These are phyloP conservation scores for Ceyx erithaca DNA, from an alignment of 2,797 vertebrate species.

Conservation along the genomic window DNA sequence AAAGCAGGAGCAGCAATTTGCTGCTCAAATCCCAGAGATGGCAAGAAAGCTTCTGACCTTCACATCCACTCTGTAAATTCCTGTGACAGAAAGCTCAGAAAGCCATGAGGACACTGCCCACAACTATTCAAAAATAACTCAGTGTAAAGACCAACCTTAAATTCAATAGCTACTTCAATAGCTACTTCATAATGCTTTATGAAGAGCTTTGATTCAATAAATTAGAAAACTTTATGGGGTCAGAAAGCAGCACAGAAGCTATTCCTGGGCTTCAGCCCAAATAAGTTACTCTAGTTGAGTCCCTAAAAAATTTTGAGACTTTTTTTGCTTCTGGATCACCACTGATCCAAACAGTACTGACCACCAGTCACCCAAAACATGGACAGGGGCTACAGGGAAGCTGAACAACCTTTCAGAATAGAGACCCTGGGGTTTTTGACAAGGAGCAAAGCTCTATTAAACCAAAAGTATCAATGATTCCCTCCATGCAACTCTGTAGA, in stretches of 20 bases:
- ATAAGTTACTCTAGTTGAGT: neutral
- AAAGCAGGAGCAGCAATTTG: neutral
- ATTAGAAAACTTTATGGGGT: neutral
- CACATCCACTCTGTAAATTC: neutral
- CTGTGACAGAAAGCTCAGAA: neutral
- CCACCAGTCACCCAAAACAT: neutral
- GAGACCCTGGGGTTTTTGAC: neutral
- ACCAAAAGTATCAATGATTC: fast-evolving
- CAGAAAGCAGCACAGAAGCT: neutral
- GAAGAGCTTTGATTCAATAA: constrained; percentile 9
- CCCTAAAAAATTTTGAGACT: neutral
- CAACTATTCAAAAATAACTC: neutral
- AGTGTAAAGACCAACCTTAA: neutral
- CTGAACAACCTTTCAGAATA: neutral
- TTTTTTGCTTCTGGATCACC: neutral
- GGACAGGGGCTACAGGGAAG: neutral
- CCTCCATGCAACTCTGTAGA: neutral
- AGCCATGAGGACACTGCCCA: neutral
- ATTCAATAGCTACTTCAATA: neutral
- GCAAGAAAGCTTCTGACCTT: neutral
- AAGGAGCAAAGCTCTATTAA: neutral
- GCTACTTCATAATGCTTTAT: neutral
- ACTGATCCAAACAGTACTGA: neutral
- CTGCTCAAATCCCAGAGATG: neutral
- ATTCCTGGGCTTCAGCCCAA: neutral